phyloP scores from a whole-genome alignment of 2,797 vertebrate genomes.

The Sorex maritimensis region DNA sequence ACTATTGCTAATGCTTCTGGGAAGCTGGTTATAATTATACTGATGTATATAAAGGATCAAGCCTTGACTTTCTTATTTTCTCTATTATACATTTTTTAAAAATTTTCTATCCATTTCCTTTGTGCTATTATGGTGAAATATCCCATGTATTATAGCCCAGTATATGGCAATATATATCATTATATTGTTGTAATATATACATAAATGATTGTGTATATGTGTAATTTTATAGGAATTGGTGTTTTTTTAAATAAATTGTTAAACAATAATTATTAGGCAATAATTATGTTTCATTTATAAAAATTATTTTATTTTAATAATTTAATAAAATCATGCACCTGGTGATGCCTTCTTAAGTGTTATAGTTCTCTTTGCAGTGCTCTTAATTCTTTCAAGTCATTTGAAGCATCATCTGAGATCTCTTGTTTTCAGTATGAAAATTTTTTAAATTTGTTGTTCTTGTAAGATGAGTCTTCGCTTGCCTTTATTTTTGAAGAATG shows the following conservation, averaged over 20 bases:
- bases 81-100: background rate
- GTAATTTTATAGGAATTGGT: background rate
- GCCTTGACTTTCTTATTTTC: background rate
- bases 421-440: background rate
- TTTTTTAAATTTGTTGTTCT: too few relatives aligned
- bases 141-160: background rate
- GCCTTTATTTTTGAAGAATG: too few relatives aligned
- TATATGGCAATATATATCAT: background rate
- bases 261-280: too few relatives aligned
- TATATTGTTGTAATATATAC: background rate
- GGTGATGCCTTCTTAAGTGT: background rate
- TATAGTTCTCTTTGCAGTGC: background rate
- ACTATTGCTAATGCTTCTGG: background rate
- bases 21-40: background rate
- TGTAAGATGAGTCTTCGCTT: too few relatives aligned
- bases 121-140: background rate
- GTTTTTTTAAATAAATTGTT: background rate
- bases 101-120: background rate
- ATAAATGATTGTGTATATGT: background rate
- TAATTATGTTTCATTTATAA: too few relatives aligned
- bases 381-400: background rate
- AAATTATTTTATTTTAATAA: background rate
- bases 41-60: background rate
- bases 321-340: too few relatives aligned
- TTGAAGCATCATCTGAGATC: background rate